These are phyloP conservation scores for Poliocrania exsul DNA, from an alignment of 2,797 vertebrate species.

Conservation along the genomic window DNA sequence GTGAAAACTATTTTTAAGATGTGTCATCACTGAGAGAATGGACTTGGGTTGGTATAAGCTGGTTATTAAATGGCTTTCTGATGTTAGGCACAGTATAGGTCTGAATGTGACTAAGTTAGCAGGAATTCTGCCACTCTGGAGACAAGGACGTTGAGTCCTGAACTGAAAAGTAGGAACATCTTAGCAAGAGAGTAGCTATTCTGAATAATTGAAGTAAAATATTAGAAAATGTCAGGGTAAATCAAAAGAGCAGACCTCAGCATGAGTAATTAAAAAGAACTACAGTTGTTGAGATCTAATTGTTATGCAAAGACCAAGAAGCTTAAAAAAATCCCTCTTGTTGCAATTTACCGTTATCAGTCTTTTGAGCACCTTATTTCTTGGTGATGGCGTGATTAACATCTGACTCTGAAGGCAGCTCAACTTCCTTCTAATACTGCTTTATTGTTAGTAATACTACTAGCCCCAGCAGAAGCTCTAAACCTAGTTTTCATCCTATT, in stretches of 20 bases:
- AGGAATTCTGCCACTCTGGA: neutral
- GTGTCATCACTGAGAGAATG: neutral
- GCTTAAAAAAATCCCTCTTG: neutral
- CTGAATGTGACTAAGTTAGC: constrained; percentile 31
- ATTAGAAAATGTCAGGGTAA: neutral
- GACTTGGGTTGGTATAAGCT: constrained; percentile 9
- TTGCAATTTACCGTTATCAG: neutral
- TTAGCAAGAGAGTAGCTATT: neutral
- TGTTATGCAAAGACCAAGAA: neutral
- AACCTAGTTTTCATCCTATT: neutral
- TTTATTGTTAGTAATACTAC: neutral
- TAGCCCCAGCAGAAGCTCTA: neutral
- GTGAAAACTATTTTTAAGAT: constrained; percentile 32
- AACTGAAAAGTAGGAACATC: neutral
- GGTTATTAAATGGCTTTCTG: constrained; percentile 48
- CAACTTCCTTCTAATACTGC: neutral
- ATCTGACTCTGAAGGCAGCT: neutral
- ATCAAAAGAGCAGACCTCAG: neutral
- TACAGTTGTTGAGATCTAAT: neutral
- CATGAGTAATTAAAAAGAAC: neutral
- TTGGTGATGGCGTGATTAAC: neutral
- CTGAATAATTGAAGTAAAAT: neutral
- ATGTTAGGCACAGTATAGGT: neutral
- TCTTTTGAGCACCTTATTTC: neutral
- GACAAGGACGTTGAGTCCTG: neutral